Base-by-base conservation (phyloP, 35 echinoderm and acorn worm genomes). In the Patiria miniata region DNA sequence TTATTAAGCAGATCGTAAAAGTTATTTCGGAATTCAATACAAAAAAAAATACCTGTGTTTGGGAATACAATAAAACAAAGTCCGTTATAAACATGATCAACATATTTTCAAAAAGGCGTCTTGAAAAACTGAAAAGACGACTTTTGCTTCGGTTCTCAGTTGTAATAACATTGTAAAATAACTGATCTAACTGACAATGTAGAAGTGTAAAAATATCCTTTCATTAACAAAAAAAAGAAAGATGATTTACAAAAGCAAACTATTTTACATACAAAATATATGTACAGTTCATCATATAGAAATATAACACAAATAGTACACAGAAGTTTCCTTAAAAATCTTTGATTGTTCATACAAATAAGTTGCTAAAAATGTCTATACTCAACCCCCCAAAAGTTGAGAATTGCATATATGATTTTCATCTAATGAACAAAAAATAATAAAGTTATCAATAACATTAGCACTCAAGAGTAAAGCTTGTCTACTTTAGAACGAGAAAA, bases 291-390 rank as follows among this genome's bases (percentile, higher is more conserved):
- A 73, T 14, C 4, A 47, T 47, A 47, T 47, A 4, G 12, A 47
- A 47, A 47, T 47, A 23, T 73, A 32, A 73, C 65, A 73, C 34
- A 73, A 73, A 73, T 73, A 73, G 22, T 73, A 73, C 65, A 73
- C 65, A 73, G 34, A 73, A 28, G 26, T 36, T 73, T 14, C 26
- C 65, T 61, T 61, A 61, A 73, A 73, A 73, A 28, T 73, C 65
- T 73, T 73, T 73, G 65, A 73, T 73, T 73, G 65, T 73, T 73
- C 65, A 23, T 30, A 73, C 65, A 73, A 73, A 73, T 32, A n/a
- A 26, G 26, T 73, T 26, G 14, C 29, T 73, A 73, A 32, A 73
- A 26, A 73, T 26, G 8, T 0, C 29, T 32, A 23, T 14, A 7
- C 22, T 73, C 26, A 73, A 26, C 34, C 2, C 21, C 8, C 8